Conservation (phyloP, 2,797 vertebrate species). For the Forpus xanthops region DNA sequence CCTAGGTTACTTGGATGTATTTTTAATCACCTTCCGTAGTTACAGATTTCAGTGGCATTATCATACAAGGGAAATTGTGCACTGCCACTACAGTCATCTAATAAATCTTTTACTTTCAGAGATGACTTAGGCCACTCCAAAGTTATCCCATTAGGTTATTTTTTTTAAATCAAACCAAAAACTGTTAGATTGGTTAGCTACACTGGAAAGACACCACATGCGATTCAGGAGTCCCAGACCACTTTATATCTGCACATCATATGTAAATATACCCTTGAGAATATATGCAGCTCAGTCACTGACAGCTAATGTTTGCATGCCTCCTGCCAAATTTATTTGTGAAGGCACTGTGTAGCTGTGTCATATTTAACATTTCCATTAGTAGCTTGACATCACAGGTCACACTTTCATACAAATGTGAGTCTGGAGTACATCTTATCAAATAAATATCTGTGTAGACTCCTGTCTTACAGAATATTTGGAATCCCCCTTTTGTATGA, state of each 20-base stretch:
- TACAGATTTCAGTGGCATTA: background rate
- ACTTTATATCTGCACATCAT: background rate
- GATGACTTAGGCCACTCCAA: background rate
- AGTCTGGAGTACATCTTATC: background rate
- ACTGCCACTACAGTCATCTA: background rate
- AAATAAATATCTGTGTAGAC: background rate
- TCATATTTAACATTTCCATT: background rate
- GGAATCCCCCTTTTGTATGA: background rate
- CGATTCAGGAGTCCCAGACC: background rate
- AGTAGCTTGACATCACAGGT: background rate
- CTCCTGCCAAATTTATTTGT: background rate
- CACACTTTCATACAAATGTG: background rate
- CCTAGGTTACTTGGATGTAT: background rate
- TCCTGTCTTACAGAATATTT: background rate
- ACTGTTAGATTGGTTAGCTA: slow-evolving; percentile 1
- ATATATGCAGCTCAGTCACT: background rate
- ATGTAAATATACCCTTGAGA: background rate
- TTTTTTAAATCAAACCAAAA: background rate
- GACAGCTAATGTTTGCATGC: background rate
- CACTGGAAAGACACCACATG: background rate
- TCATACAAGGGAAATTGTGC: background rate
- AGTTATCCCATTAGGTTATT: background rate
- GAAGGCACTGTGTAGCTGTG: background rate
- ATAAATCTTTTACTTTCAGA: background rate
- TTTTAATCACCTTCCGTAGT: background rate